Evolutionary conservation across 2,797 vertebrate genomes (phyloP), one percentile per base, ranked within the genome.

Genomic region (Luscinia megarhynchos): DNA sequence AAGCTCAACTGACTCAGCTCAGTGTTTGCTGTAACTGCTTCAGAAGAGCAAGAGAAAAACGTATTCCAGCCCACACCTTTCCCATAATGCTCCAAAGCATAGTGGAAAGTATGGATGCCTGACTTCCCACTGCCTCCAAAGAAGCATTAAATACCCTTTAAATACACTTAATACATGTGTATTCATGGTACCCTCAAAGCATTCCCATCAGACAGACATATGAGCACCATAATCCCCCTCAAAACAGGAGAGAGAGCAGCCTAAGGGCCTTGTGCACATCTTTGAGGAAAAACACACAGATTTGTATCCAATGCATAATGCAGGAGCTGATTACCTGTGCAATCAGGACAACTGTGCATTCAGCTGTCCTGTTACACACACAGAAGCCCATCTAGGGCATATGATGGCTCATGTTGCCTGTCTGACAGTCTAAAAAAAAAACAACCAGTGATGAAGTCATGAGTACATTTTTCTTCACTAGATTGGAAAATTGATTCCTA

Each of bases 401-500:
- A 12, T 2, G 20, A 67, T 38, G n/a, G 27, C 38, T 84, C 63
- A 66, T 59, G 26, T 11, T 79, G 79, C 45, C 63, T 76, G 81
- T 18, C 55, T 83, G 32, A 22, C 64, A 59, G 18, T 51, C n/a
- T 58, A 20, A 74, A 89, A 92, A 76, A 84, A 88, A 90, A 78
- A 86, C 77, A 82, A 2, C 10, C 8, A 91, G 30, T 1, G 0
- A 73, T 55, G 67, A 87, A 90, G 63, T 79, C 70, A 77, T 38
- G 68, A 77, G 66, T 22, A 55, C 29, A n/a, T 84, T 94, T 87
- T 81, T 66, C 74, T 90, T 73, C 0, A 0, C 27, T 92, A 77
- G 77, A 93, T 50, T 85, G 61, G 78, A 91, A 91, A 93, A 94
- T 77, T 77, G 48, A 59, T 89, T 92, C 46, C 61, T 87, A 89